Evolutionary conservation across 2,113 vertebrate species (phyloP).

Genomic region (Brachypteracias leptosomus): DNA sequence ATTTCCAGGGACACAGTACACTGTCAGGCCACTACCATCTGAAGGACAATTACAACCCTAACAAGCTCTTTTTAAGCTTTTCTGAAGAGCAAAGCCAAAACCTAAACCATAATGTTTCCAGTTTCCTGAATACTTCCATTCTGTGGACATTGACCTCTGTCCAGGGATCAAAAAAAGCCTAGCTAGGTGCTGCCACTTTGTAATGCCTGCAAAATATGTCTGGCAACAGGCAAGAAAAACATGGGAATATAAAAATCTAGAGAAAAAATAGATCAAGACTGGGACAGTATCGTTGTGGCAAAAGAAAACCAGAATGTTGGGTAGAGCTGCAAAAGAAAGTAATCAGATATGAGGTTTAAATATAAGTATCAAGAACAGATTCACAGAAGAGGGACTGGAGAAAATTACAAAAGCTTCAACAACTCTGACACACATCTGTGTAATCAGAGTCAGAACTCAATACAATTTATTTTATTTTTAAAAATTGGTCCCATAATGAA

Average conservation of each 20-base stretch:
- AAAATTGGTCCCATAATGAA: not conserved
- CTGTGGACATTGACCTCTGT: constrained; percentile 12
- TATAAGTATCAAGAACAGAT: not conserved
- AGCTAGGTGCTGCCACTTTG: not conserved
- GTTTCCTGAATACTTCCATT: not conserved
- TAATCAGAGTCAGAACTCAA: not conserved
- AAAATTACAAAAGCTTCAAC: not conserved
- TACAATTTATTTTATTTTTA: not conserved
- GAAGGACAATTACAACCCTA: not conserved
- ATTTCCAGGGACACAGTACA: not conserved
- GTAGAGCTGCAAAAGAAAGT: not conserved
- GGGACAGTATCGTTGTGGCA: not conserved
- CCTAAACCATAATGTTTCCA: not conserved
- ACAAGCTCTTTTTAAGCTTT: not conserved
- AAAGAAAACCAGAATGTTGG: not conserved
- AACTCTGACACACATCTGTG: not conserved
- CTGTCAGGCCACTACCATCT: not conserved
- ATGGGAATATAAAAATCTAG: not conserved
- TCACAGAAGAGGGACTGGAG: not conserved
- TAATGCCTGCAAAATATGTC: not conserved
- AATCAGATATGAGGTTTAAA: not conserved
- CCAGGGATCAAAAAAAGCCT: not conserved
- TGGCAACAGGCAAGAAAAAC: not conserved
- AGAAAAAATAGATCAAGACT: not conserved
- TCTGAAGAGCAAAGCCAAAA: constrained; percentile 7